phyloP scores from a whole-genome alignment of 2,888 invertebrate species.

The Timema cristinae region DNA sequence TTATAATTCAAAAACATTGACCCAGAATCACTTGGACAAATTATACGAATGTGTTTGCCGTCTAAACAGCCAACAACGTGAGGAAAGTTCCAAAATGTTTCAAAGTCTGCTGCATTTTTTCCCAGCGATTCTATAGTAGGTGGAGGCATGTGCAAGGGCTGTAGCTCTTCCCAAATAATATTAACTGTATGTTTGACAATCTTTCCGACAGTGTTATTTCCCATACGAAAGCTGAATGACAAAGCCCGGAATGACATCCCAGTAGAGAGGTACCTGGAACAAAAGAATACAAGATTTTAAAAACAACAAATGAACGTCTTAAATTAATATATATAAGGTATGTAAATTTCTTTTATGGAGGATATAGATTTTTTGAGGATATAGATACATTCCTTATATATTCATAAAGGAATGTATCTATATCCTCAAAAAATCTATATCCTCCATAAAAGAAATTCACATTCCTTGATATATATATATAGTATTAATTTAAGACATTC shows the following conservation, averaged over 20 bases:
- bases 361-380: too few relatives aligned
- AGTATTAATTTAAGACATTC: too few relatives aligned
- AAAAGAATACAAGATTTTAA: background rate
- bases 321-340: too few relatives aligned
- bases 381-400: too few relatives aligned
- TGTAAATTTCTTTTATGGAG: too few relatives aligned
- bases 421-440: too few relatives aligned
- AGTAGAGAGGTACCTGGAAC: slow-evolving; percentile 10
- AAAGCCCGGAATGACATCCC: slow-evolving; percentile 4
- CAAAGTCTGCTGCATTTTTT: background rate
- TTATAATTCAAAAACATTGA: slow-evolving; percentile 11
- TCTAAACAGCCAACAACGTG: slow-evolving; percentile 10
- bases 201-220: slow-evolving; percentile 10
- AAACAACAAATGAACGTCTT: too few relatives aligned
- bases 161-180: slow-evolving; percentile 8
- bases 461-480: too few relatives aligned
- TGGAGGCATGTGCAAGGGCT: background rate
- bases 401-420: too few relatives aligned
- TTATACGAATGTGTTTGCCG: slow-evolving; percentile 12
- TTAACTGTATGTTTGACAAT: slow-evolving; percentile 4
- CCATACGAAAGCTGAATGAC: slow-evolving; percentile 13
- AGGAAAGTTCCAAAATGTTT: background rate
- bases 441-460: too few relatives aligned
- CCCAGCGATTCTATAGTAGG: background rate
- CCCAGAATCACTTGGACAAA: slow-evolving; percentile 6